These are phyloP conservation scores for Tachycineta bicolor DNA, from an alignment of 2,113 vertebrate species.

Conservation along the genomic window DNA sequence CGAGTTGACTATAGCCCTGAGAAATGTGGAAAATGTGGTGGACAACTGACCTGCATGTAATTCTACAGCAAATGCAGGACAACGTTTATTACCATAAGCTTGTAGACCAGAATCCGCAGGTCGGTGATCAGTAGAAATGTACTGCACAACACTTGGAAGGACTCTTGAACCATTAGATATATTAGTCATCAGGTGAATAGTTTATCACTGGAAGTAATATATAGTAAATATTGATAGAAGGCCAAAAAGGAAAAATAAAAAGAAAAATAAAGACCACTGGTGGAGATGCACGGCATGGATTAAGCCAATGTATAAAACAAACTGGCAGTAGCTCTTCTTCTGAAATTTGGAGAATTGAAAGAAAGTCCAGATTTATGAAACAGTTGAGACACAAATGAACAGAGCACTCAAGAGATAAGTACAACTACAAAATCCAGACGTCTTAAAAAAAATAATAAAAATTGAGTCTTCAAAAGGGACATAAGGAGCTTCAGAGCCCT, in stretches of 20 bases:
- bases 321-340: not conserved
- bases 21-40: not conserved
- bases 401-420: not conserved
- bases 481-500: not conserved
- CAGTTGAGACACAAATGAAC: not conserved
- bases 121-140: not conserved
- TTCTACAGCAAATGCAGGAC: not conserved
- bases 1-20: not conserved
- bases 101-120: not conserved
- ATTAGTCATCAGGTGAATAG: not conserved
- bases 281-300: not conserved
- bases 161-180: not conserved
- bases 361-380: not conserved
- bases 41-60: not conserved
- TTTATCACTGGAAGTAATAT: not conserved
- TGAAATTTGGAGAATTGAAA: not conserved
- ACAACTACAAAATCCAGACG: not conserved
- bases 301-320: not conserved
- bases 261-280: accelerated
- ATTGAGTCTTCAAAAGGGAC: not conserved
- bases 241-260: accelerated
- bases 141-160: not conserved
- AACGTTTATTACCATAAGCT: not conserved
- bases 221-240: not conserved
- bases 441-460: not conserved